These are phyloP conservation scores for Romanogobio albipinnatus DNA, from an alignment of 2,113 vertebrate genomes.

Conservation along the genomic window DNA sequence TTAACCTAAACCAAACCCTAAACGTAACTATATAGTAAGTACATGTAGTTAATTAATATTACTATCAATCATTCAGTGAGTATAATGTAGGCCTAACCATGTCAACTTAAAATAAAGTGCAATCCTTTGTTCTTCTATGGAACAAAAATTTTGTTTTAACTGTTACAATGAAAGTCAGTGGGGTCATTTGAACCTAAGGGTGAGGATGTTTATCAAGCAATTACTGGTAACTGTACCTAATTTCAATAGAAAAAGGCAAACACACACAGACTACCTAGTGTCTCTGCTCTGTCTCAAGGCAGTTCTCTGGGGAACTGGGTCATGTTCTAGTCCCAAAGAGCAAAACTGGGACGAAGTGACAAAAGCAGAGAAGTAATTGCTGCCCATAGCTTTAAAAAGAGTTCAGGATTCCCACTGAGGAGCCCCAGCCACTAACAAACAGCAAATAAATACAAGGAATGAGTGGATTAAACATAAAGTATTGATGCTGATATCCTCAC, in stretches of 20 bases:
- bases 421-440: slow-evolving; percentile 1
- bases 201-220: background rate
- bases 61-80: no score
- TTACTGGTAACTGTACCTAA: slow-evolving; percentile 41
- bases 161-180: background rate
- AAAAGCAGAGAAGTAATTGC: slow-evolving; percentile 13
- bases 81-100: no score
- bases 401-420: slow-evolving; percentile 1
- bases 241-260: slow-evolving; percentile 38
- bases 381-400: slow-evolving; percentile 2
- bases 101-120: no score
- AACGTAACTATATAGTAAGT: no score
- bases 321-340: slow-evolving; percentile 18
- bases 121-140: background rate
- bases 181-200: background rate
- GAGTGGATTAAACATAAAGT: background rate
- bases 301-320: slow-evolving; percentile 6
- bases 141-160: background rate
- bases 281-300: background rate
- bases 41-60: no score
- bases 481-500: background rate
- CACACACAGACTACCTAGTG: slow-evolving; percentile 4
- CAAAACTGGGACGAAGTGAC: slow-evolving; percentile 11
- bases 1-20: no score
- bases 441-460: background rate